Percentiles rank a stretch among this genome's conserved stretches.
Conservation (phyloP, 2,888 invertebrate genomes). For the Epinotia brunnichana region DNA sequence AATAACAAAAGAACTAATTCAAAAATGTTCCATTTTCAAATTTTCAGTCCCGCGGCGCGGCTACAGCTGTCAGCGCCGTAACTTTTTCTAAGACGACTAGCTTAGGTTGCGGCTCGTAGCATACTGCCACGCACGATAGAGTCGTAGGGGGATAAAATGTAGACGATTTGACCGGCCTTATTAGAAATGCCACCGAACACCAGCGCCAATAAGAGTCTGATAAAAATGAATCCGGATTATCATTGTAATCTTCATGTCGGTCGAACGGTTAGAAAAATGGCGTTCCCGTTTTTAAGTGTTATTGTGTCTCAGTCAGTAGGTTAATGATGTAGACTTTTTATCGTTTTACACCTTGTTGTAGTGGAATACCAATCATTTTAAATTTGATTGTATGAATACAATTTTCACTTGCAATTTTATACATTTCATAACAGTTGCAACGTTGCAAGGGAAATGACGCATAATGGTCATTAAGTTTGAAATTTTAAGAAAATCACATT, state of each 20-base stretch:
- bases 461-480: too few relatives aligned
- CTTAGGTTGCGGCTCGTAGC: slow-evolving; percentile 57
- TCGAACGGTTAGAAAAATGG: slow-evolving; percentile 12
- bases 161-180: slow-evolving; percentile 41
- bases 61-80: slow-evolving; percentile 42
- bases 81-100: slow-evolving; percentile 62
- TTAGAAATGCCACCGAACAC: slow-evolving; percentile 36
- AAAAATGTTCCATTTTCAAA: slow-evolving; percentile 45
- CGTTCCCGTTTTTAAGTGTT: slow-evolving; percentile 19
- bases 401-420: too few relatives aligned
- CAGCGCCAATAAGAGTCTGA: slow-evolving; percentile 33
- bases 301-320: slow-evolving; percentile 17
- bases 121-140: slow-evolving; percentile 59
- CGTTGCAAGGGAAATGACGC: too few relatives aligned
- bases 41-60: slow-evolving; percentile 55
- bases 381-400: too few relatives aligned
- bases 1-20: slow-evolving; percentile 40
- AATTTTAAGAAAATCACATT: too few relatives aligned
- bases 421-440: too few relatives aligned
- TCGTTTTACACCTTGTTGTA: too few relatives aligned
- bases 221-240: slow-evolving; percentile 36
- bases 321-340: slow-evolving; percentile 1
- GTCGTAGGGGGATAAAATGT: slow-evolving; percentile 46
- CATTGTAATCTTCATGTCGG: slow-evolving; percentile 21
- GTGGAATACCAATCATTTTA: too few relatives aligned